phyloP scores from a whole-genome alignment of 2,888 invertebrate species.

The Scotopteryx bipunctaria region DNA sequence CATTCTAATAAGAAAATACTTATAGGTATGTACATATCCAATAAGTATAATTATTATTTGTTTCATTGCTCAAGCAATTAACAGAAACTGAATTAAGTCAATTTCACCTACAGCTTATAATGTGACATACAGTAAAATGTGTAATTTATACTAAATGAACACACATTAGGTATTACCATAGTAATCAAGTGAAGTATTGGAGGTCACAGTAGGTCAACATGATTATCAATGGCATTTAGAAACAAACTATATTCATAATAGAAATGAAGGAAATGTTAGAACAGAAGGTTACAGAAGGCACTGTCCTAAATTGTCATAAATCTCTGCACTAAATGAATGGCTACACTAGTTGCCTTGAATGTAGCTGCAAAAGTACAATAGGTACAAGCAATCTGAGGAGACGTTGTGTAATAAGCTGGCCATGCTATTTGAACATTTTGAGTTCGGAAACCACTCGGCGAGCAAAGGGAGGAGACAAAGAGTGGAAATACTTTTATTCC shows the following conservation, averaged over 20 bases:
- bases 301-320: no score
- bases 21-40: no score
- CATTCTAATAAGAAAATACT: neutral
- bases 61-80: no score
- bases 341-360: conserved; percentile 19
- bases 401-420: conserved; percentile 62
- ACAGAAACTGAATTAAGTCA: neutral
- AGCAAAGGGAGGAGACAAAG: neutral
- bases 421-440: conserved; percentile 27
- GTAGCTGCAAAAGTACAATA: conserved; percentile 13
- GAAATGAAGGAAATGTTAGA: conserved; percentile 1
- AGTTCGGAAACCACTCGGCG: neutral
- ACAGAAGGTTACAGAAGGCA: no score
- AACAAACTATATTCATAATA: neutral
- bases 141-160: neutral
- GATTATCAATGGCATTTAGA: conserved; percentile 3
- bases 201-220: conserved; percentile 46
- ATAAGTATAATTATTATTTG: no score
- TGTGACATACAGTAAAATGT: neutral
- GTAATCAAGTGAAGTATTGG: conserved; percentile 23
- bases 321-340: no score
- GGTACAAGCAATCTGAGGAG: conserved; percentile 40
- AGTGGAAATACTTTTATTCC: neutral
- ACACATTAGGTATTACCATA: conserved; percentile 3
- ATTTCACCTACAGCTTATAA: neutral